phyloP scores from a whole-genome alignment of 1,140 invertebrate genomes.

The Drosophila arizonae region DNA sequence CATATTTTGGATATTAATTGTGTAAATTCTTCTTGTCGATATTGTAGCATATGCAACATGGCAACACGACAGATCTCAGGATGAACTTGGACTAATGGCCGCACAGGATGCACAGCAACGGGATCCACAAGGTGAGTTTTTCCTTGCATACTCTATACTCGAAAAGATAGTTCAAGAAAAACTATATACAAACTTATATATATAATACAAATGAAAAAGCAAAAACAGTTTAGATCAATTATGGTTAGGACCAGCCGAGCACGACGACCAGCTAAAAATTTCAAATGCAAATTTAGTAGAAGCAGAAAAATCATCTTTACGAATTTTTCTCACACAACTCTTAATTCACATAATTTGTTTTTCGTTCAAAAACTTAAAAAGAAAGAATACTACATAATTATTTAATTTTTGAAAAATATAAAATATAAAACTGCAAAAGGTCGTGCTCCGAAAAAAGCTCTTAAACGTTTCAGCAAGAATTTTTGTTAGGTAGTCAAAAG shows the following conservation, averaged over 20 bases:
- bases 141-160: slow-evolving; percentile 59
- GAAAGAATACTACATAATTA: not conserved
- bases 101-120: slow-evolving; percentile 89
- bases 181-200: slow-evolving; percentile 35
- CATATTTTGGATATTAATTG: not conserved
- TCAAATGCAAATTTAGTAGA: slow-evolving; percentile 55
- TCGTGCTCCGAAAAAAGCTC: slow-evolving; percentile 80
- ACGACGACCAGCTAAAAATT: slow-evolving; percentile 65
- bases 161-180: slow-evolving; percentile 32
- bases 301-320: slow-evolving; percentile 8
- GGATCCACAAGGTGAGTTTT: slow-evolving; percentile 90
- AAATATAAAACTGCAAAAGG: slow-evolving; percentile 28
- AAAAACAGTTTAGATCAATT: slow-evolving; percentile 61
- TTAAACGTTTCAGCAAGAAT: slow-evolving; percentile 65
- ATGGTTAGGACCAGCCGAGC: slow-evolving; percentile 58
- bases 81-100: slow-evolving; percentile 87
- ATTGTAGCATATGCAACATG: slow-evolving; percentile 85
- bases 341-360: slow-evolving; percentile 22
- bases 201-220: slow-evolving; percentile 81
- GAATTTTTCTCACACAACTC: slow-evolving; percentile 33
- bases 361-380: not conserved
- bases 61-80: slow-evolving; percentile 88
- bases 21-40: not conserved
- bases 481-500: slow-evolving; percentile 40
- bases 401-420: not conserved